phyloP scores from a whole-genome alignment of 30 jellyfish, hydroid and myxozoan genomes.

The Aurelia sp. region DNA sequence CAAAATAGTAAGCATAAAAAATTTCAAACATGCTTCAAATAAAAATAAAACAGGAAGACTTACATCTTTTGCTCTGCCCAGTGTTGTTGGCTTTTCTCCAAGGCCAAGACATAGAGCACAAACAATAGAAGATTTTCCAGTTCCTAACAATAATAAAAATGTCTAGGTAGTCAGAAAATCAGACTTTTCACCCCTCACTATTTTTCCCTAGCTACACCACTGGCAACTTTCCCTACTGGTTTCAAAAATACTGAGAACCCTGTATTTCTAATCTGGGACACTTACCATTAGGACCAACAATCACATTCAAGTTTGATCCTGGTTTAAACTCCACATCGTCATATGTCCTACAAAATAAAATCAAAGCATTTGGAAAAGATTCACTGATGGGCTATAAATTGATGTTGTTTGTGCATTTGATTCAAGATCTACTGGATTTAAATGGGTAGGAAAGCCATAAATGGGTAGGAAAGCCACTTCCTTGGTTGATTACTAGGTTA shows the following conservation, averaged over 20 bases:
- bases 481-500: too few relatives aligned
- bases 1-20: not conserved
- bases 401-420: too few relatives aligned
- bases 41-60: not conserved
- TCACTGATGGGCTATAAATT: too few relatives aligned
- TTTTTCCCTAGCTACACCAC: not conserved
- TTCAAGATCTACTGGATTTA: too few relatives aligned
- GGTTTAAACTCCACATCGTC: slow-evolving; percentile 90
- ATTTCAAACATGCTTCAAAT: not conserved
- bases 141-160: slow-evolving; percentile 50
- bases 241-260: not conserved
- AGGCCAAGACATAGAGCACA: slow-evolving; percentile 97
- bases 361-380: too few relatives aligned
- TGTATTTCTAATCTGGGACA: not conserved
- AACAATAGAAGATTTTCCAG: slow-evolving; percentile 98
- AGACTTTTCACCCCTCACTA: too few relatives aligned
- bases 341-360: slow-evolving; percentile 67
- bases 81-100: slow-evolving; percentile 85
- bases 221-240: not conserved
- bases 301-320: slow-evolving; percentile 83
- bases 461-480: too few relatives aligned
- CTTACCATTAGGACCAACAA: slow-evolving; percentile 96
- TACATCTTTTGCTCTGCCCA: slow-evolving; percentile 95
- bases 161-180: too few relatives aligned
- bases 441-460: too few relatives aligned